Evolutionary conservation across 2,888 invertebrate genomes (phyloP).

Genomic region (Drosophila fulvimacula): DNA sequence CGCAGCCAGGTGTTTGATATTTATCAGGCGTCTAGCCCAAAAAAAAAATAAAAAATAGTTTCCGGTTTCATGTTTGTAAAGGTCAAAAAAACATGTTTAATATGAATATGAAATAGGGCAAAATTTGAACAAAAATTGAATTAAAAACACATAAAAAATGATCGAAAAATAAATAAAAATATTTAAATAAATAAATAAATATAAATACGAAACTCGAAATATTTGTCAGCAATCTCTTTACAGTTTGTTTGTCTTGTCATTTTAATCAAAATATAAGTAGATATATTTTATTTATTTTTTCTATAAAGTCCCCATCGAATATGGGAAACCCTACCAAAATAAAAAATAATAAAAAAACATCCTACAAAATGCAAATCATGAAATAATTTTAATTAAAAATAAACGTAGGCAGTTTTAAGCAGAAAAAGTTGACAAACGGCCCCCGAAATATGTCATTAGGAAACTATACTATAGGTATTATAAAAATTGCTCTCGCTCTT

Average conservation of each 20-base stretch:
- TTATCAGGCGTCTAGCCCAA: constrained; percentile 48
- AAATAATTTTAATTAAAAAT: not conserved
- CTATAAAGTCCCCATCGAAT: not conserved
- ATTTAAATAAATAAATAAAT: not conserved
- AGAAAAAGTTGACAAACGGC: not conserved
- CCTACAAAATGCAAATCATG: not conserved
- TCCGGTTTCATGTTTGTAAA: constrained; percentile 20
- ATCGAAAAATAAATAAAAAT: not conserved
- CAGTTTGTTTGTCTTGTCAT: not conserved
- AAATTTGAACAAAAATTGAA: not conserved
- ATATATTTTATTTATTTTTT: not conserved
- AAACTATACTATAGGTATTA: not conserved
- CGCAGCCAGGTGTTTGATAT: constrained; percentile 64
- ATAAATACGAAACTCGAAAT: not conserved
- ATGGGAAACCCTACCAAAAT: not conserved
- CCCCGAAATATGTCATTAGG: constrained; percentile 2
- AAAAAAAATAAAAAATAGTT: constrained; percentile 7
- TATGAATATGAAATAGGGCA: not conserved
- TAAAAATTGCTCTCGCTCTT: constrained; percentile 1
- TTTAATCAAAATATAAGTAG: not conserved
- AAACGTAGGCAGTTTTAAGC: not conserved
- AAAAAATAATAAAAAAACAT: not conserved
- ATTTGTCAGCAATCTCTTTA: not conserved
- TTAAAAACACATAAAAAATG: not conserved
- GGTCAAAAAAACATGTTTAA: not conserved